Base-by-base conservation (phyloP, 2,888 invertebrate genomes). In the Idaea dimidiata region DNA sequence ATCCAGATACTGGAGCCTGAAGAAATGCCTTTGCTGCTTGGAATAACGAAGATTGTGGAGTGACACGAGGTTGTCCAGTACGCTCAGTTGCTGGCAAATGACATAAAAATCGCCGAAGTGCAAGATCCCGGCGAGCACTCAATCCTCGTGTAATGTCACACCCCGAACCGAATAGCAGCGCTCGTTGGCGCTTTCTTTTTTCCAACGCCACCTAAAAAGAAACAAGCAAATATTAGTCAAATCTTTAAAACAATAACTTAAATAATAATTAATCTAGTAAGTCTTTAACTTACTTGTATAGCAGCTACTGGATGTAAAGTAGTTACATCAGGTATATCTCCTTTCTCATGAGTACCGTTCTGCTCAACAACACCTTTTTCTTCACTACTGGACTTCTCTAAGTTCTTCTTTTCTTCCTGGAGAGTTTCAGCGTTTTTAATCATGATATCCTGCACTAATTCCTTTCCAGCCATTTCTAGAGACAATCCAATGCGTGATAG, bases 401-500 rank as follows among this genome's bases (percentile, higher is more conserved):
- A 72, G 4, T 68, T 57, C 64, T 78, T 78, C 17, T 75, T 80
- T 54, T 86, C 83, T 14, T 75, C 66, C 59, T 80, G 75, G 8
- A 80, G 66, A 32, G 78, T 81, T 61, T 85, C 84, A 18, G 82
- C 82, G 69, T 88, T 86, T 64, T 86, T 87, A 10, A 84, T 73
- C 31, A 93, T 76, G 62, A 93, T 84, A 17, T 82, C 81, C 71
- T 89, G 83, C 3, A 91, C 87, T 24, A 83, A 80, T 43, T 88
- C 85, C 64, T 84, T 94, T 1, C 97, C 97, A 17, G 97, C 97
- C 90, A 96, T 95, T 69, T 95, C 93, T 18, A 95, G 86, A 0
- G 97, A 97, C 60, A 98, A 93, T 0, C 98, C 98, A 66, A 97
- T 94, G 70, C 97, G 94, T 7, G 96, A 93, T 17, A 98, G 93